Evolutionary conservation across 2,113 vertebrate species (phyloP).

Genomic region (Lophochroa leadbeateri): DNA sequence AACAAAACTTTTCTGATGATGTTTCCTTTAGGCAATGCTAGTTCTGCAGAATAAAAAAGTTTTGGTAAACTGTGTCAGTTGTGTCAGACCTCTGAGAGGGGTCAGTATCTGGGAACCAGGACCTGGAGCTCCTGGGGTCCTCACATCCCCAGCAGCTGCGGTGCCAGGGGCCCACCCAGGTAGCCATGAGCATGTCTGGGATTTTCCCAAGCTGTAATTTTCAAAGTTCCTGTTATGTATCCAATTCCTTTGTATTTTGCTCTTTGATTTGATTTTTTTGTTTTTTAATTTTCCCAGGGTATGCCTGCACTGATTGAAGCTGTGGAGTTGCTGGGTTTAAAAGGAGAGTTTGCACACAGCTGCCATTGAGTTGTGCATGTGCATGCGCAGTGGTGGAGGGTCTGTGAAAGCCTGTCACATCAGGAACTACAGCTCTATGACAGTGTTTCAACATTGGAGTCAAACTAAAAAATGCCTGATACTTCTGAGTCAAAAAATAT

Average conservation of each 20-base stretch:
- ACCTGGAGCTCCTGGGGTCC: rapidly evolving
- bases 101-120: neutral
- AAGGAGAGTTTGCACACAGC: neutral
- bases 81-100: neutral
- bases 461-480: neutral
- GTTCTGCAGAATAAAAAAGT: neutral
- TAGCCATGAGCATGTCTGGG: neutral
- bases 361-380: neutral
- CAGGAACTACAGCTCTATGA: neutral
- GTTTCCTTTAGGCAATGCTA: neutral
- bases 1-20: neutral
- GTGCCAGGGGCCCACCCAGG: neutral
- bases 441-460: neutral
- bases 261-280: neutral
- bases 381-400: neutral
- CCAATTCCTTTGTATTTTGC: neutral
- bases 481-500: neutral
- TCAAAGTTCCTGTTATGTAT: neutral
- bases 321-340: neutral
- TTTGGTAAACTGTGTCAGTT: neutral
- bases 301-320: neutral
- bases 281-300: neutral
- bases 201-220: neutral
- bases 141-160: neutral
- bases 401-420: neutral